Evolutionary conservation across 2,888 invertebrate genomes (phyloP), one percentile per base, ranked within the genome.

Genomic region (Cantharis nigra): DNA sequence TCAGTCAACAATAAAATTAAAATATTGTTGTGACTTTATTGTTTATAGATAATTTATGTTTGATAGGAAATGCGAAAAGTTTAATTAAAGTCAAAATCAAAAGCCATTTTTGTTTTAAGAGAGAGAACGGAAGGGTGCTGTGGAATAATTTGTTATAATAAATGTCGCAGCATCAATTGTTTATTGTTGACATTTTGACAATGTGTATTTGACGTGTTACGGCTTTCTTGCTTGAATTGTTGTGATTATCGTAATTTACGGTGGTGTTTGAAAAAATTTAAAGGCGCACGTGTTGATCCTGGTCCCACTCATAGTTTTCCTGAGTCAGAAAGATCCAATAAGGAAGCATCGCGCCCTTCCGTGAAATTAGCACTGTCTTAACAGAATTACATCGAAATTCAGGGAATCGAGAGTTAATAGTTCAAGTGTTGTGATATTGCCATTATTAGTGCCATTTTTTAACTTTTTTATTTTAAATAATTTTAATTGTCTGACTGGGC

Each of bases 261-360:
- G 26, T 33, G 33, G 33, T 33, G 13, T 33, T 33, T 33, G 30
- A 33, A 33, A 33, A 33, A 33, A 26, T 4, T 33, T 63, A 72
- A 20, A 65, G 9, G 65, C 28, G 72, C 72, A 72, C 72, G 72
- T 72, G 72, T 72, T 72, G 33, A 33, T 33, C 33, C 23, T 26
- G 11, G 11, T 63, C 62, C 63, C 23, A 20, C 67, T 67, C 72
- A 33, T 13, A 33, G 13, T 33, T 33, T 33, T 26, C 33, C 33
- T 72, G 67, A 67, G 18, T 67, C 67, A 72, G 65, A 63, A 63
- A 28, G 11, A 67, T 30, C 72, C 72, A 72, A 67, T 72, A 30
- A 18, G n/a, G 16, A 13, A 7, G n/a, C 23, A 14, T n/a, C 14
- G 10, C 30, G 49, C 72, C 72, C 72, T 72, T 72, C 72, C 72